Base-by-base conservation (phyloP, 2,797 vertebrate genomes). In the Cheirogaleus major region DNA sequence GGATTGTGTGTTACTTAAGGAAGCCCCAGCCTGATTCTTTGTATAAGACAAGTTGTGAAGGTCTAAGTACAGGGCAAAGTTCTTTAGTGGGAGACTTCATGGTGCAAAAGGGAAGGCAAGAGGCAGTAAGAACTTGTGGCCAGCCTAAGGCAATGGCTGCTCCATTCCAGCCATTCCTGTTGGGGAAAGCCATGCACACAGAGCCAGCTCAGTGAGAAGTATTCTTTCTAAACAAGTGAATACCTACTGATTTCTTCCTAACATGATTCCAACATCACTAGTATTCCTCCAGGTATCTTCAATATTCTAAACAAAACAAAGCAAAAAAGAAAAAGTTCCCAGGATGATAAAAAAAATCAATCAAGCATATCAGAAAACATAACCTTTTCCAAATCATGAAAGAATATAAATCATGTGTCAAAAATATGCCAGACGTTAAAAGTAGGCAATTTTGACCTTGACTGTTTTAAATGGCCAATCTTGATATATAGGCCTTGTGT, bases 251-350 rank as follows among this genome's bases (percentile, higher is more conserved):
- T 86, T 79, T 79, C 63, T 87, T 95, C 27, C 13, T 67, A 57
- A 73, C 5, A 3, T 86, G 55, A 93, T 79, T 86, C 59, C 23
- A 63, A 7, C 18, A 86, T 86, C 55, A 67, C 50, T 82, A 75
- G n/a, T 63, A 50, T 87, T 43, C 27, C 5, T 35, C 17, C 7
- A 59, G 63, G 41, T 81, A 76, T 57, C 43, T 82, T 92, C 30
- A 83, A 94, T 32, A 78, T 55, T 8, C n/a, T 78, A 92, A 72
- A 48, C 50, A 91, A 95, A 82, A 15, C 17, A 38, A 80, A 91
- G 43, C 45, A 23, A 63, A 35, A 25, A 78, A 57, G 18, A 23
- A 78, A 94, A 78, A 59, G 14, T 75, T 88, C 30, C 15, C 4
- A 80, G 30, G 15, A 72, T 85, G 69, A 81, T 63, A 70, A 94